phyloP scores from a whole-genome alignment of 2,797 vertebrate genomes.

The Enteromius treurensis region DNA sequence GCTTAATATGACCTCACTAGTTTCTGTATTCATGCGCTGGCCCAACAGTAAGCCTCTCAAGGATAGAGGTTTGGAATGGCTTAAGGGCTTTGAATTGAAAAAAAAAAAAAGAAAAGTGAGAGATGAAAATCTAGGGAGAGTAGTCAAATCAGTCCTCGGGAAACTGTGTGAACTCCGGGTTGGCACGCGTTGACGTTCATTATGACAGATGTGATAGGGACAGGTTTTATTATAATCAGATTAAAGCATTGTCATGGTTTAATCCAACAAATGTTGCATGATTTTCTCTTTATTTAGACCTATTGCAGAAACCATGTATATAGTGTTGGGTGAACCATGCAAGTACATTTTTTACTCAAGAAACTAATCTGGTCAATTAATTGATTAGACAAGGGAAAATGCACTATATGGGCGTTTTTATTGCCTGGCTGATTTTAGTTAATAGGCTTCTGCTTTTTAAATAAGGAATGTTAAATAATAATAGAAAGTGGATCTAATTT shows the following conservation, averaged over 20 bases:
- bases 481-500: not conserved
- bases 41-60: slow-evolving; percentile 58
- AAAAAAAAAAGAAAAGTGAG: slow-evolving; percentile 42
- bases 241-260: slow-evolving; percentile 46
- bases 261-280: slow-evolving; percentile 43
- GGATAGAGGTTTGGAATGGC: slow-evolving; percentile 59
- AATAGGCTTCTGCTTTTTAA: not conserved
- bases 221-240: slow-evolving; percentile 56
- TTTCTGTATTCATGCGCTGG: slow-evolving; percentile 60
- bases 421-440: not conserved
- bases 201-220: slow-evolving; percentile 55
- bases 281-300: slow-evolving; percentile 48
- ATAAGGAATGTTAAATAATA: not conserved
- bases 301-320: slow-evolving; percentile 17
- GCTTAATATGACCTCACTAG: slow-evolving; percentile 48
- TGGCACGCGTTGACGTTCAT: slow-evolving; percentile 38
- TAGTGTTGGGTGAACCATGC: not conserved
- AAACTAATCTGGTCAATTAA: not conserved
- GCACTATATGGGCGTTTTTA: not conserved
- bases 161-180: slow-evolving; percentile 30
- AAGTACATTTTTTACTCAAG: not conserved
- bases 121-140: slow-evolving; percentile 38
- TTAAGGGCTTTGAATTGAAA: slow-evolving; percentile 58
- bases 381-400: not conserved
- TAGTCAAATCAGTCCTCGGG: slow-evolving; percentile 40